phyloP scores from a whole-genome alignment of 2,888 invertebrate genomes.

The Cantharis rufa region DNA sequence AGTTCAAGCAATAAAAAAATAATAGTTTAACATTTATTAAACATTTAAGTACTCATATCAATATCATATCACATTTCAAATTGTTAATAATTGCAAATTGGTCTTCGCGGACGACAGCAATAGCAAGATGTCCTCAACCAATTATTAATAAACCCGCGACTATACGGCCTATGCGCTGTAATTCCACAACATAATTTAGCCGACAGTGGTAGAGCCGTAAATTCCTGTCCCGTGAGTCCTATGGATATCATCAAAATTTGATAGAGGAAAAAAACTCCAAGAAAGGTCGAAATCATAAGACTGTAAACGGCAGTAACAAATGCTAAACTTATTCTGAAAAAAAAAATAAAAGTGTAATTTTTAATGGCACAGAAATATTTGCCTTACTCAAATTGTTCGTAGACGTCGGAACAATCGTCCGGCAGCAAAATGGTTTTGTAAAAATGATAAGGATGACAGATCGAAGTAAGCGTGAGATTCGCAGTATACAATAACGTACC shows the following conservation, averaged over 20 bases:
- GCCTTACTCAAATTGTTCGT: slow-evolving; percentile 77
- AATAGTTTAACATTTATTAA: neutral
- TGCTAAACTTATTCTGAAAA: slow-evolving; percentile 29
- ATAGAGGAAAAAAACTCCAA: slow-evolving; percentile 39
- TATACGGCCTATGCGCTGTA: slow-evolving; percentile 41
- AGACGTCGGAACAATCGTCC: slow-evolving; percentile 83
- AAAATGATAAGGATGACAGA: slow-evolving; percentile 78
- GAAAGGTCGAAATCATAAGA: slow-evolving; percentile 17
- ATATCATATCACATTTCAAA: neutral
- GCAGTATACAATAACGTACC: slow-evolving; percentile 73
- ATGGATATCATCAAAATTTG: slow-evolving; percentile 55
- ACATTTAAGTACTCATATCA: neutral
- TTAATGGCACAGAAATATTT: neutral
- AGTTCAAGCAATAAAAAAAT: neutral
- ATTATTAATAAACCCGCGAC: slow-evolving; percentile 44
- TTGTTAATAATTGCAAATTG: neutral
- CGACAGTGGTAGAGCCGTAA: slow-evolving; percentile 47
- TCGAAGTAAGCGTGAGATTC: slow-evolving; percentile 82
- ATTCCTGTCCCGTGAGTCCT: slow-evolving; percentile 59
- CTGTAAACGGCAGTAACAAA: slow-evolving; percentile 32
- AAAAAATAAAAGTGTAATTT: slow-evolving; percentile 8
- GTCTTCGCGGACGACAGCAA: neutral
- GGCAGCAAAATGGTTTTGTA: slow-evolving; percentile 74
- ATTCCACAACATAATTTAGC: slow-evolving; percentile 44
- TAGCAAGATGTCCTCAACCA: slow-evolving; percentile 39